A percentile compares a stretch with the other conserved stretches of the same genome.
Evolutionary conservation across 2,888 invertebrate genomes (phyloP).

Genomic region (Drosophila multiciliata): DNA sequence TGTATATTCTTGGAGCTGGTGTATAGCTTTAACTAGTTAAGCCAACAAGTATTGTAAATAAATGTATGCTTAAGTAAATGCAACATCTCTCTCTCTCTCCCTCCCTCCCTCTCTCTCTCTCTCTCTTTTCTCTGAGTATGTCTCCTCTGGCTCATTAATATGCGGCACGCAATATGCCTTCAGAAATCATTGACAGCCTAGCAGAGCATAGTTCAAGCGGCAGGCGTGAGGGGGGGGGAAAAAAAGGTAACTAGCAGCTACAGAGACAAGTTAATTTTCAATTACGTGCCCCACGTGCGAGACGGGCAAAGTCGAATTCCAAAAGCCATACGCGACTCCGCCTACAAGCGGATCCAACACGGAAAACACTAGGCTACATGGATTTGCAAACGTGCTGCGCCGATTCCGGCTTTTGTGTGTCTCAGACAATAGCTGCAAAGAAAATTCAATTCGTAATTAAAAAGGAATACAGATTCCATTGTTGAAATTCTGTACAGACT

Average conservation of each 20-base stretch:
- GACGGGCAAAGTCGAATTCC: conserved; percentile 40
- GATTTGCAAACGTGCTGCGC: conserved; percentile 8
- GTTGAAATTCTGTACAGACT: not conserved
- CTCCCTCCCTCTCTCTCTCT: conserved; percentile 3
- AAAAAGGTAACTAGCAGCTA: conserved; percentile 41
- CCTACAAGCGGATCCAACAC: conserved; percentile 14
- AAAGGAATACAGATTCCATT: not conserved
- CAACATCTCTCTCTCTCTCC: not conserved
- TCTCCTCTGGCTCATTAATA: conserved; percentile 45
- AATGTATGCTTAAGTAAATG: conserved; percentile 56
- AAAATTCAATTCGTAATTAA: not conserved
- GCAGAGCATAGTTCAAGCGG: conserved; percentile 19
- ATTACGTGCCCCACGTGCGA: conserved; percentile 73
- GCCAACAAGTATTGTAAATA: conserved; percentile 71
- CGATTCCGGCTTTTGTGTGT: not conserved
- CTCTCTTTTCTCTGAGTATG: not conserved
- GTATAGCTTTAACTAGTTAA: conserved; percentile 65
- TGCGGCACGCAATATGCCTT: conserved; percentile 51
- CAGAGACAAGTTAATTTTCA: conserved; percentile 78
- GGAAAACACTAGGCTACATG: conserved; percentile 1
- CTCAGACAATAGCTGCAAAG: not conserved
- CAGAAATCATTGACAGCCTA: conserved; percentile 51
- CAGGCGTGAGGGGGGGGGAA: not conserved
- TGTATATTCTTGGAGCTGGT: conserved; percentile 15
- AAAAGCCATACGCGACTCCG: conserved; percentile 30